Base-by-base conservation (phyloP, 2,113 vertebrate species). In the Periophthalmodon schlosseri region DNA sequence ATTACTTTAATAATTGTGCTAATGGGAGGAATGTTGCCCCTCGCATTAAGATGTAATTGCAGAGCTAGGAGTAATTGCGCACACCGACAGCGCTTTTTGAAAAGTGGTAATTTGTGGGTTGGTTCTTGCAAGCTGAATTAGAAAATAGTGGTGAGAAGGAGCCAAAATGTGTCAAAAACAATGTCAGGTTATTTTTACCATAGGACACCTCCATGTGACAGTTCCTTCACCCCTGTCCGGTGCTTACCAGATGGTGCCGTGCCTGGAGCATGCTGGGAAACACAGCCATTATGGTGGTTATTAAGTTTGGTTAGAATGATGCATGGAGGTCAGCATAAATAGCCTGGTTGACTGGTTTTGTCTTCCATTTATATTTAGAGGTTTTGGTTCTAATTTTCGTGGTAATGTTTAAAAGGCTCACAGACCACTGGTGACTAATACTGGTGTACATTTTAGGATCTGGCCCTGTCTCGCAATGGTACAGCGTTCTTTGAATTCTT, bases 1-100 rank as follows among this genome's bases (percentile, higher is more conserved):
- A 84, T 82, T 52, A 78, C 47, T 60, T 70, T 74, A 84, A 85
- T 76, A 75, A 61, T 33, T 46, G 72, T 57, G 77, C 73, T 84
- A 79, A 87, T 80, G 74, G 78, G 67, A 39, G 80, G 67, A n/a
- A 54, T 50, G 61, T 28, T 64, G 68, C 68, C 61, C 52, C 72
- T 70, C 70, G 69, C 71, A 39, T 4, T 36, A 66, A 15, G 11
- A 58, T 15, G 70, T 44, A 61, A 68, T 68, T 68, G 66, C 66
- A 68, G 66, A 24, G 12, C 39, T 16, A 28, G 21, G 23, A 68
- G 28, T 79, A 72, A 83, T 54, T 77, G 63, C 46, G 66, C 66
- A 66, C 23, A 18, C 28, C 70, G 60, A 60, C 39, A 18, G 47
- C 54, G 8, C 66, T 39, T 36, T 54, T 44, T 75, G 49, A 11